Evolutionary conservation across 2,113 vertebrate genomes (phyloP), one percentile per base, ranked within the genome.

Genomic region (Rhabdornis inornatus): DNA sequence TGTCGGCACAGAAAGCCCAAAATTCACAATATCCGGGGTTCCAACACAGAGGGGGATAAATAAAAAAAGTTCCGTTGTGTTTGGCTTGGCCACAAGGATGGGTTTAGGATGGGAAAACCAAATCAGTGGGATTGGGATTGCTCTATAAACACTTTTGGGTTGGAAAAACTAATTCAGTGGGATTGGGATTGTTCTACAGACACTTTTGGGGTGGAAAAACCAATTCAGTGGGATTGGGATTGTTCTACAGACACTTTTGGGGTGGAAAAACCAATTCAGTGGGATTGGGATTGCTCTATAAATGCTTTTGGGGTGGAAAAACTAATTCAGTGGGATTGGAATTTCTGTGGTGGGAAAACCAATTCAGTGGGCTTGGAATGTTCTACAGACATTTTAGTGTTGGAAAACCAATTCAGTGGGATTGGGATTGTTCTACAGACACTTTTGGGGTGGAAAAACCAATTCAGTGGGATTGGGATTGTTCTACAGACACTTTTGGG

Each of bases 41-140:
- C 49, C 49, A 27, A 10, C 15, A 52, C 50, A 52, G 45, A 70
- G 37, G 13, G 15, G n/a, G 53, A 35, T 0, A 2, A 33, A 18
- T 13, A 24, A 33, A 69, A 65, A 63, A 21, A 0, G 0, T 27
- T 12, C 45, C 9, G 4, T 11, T 61, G 27, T 2, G 2, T 53
- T 57, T 23, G 10, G 35, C 8, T 6, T 0, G 0, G n/a, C 5
- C 7, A 3, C 45, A 7, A 2, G 1, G 2, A 21, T 7, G 63
- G n/a, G 35, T 80, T 12, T 11, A 6, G 3, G 8, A 14, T 25
- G 30, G 4, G 11, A 25, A 61, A 66, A 19, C 0, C 0, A 20
- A 33, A 25, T 56, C 8, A n/a, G 3, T 23, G 35, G 23, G n/a
- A 9, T 45, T 39, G 45, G 37, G 20, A 18, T 25, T 16, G 31